These are phyloP conservation scores for Myrmecophaga tridactyla DNA, from an alignment of 2,113 vertebrate genomes.

Conservation along the genomic window DNA sequence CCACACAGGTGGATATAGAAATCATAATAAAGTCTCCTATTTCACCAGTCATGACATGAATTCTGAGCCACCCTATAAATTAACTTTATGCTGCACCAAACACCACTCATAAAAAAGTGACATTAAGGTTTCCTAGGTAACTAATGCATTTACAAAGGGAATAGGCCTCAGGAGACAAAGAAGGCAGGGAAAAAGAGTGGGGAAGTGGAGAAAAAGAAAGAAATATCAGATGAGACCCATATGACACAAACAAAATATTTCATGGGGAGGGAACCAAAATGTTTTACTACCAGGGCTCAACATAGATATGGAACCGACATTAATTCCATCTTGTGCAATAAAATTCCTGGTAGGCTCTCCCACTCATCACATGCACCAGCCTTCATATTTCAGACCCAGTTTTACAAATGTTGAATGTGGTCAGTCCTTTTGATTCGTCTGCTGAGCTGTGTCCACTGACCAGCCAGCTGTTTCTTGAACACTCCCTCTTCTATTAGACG, in stretches of 20 bases:
- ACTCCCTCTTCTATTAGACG: neutral
- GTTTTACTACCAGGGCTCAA: conserved; percentile 58
- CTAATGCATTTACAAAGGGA: conserved; percentile 78
- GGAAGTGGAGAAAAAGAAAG: conserved; percentile 16
- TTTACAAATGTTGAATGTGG: neutral
- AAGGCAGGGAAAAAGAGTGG: conserved; percentile 23
- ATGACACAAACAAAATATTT: conserved; percentile 74
- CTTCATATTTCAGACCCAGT: neutral
- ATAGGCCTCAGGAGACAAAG: conserved; percentile 69
- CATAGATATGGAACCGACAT: conserved; percentile 40
- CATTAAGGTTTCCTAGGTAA: conserved; percentile 78
- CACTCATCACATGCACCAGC: neutral
- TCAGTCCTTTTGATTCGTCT: neutral
- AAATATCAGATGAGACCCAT: neutral
- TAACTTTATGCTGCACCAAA: conserved; percentile 72
- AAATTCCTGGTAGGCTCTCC: neutral
- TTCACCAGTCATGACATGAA: conserved; percentile 74
- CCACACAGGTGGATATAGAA: conserved; percentile 71
- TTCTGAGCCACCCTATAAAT: conserved; percentile 77
- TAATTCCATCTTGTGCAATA: conserved; percentile 53
- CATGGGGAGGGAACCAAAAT: conserved; percentile 57
- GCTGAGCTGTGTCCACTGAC: neutral
- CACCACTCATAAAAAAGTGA: conserved; percentile 72
- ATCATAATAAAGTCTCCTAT: conserved; percentile 68
- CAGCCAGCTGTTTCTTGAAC: neutral